Evolutionary conservation across 2,888 invertebrate genomes (phyloP).

Genomic region (Chrysomela aeneicollis): DNA sequence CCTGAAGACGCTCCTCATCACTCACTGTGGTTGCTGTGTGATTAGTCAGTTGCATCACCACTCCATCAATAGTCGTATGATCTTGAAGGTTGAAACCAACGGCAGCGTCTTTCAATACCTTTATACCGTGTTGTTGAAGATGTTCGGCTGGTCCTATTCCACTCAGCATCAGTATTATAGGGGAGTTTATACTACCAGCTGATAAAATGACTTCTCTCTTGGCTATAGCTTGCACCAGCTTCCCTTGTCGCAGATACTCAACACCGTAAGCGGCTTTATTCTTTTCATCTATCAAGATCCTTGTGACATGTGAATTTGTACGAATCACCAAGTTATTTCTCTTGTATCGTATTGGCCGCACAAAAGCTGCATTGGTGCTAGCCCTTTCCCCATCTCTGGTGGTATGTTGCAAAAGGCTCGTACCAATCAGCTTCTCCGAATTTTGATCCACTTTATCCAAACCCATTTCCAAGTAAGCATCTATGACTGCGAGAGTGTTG

Average conservation of each 20-base stretch:
- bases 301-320: slow-evolving; percentile 65
- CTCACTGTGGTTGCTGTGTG: slow-evolving; percentile 64
- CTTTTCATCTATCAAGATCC: slow-evolving; percentile 67
- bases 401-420: slow-evolving; percentile 70
- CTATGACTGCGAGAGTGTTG: slow-evolving; percentile 66
- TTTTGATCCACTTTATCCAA: slow-evolving; percentile 68
- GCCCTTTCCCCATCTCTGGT: slow-evolving; percentile 67
- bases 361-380: slow-evolving; percentile 72
- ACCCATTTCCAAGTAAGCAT: slow-evolving; percentile 71
- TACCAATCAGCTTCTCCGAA: slow-evolving; percentile 67
- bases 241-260: slow-evolving; percentile 63
- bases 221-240: slow-evolving; percentile 61
- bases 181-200: slow-evolving; percentile 69
- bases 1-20: slow-evolving; percentile 59
- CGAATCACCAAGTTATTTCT: slow-evolving; percentile 64
- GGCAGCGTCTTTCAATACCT: slow-evolving; percentile 69
- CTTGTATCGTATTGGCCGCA: slow-evolving; percentile 69
- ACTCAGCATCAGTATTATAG: slow-evolving; percentile 71
- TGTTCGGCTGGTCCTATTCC: slow-evolving; percentile 71
- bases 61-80: slow-evolving; percentile 72
- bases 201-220: slow-evolving; percentile 71
- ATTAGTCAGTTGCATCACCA: slow-evolving; percentile 66
- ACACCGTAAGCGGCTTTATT: slow-evolving; percentile 65
- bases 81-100: slow-evolving; percentile 81
- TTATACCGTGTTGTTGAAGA: slow-evolving; percentile 63